These are phyloP conservation scores for Microtus ochrogaster DNA, from an alignment of 2,113 vertebrate species.

Conservation along the genomic window DNA sequence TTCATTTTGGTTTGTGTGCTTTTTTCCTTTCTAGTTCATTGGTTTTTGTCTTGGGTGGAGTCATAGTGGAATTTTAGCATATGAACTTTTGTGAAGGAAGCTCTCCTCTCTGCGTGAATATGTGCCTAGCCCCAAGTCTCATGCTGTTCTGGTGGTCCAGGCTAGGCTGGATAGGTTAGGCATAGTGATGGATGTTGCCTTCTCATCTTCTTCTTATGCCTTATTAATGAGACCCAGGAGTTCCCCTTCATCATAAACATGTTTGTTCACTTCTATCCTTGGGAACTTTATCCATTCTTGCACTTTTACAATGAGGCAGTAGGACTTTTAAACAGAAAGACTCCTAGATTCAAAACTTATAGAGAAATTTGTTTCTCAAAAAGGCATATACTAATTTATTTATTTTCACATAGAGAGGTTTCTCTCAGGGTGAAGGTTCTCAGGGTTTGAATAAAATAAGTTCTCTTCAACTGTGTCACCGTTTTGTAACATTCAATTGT, in stretches of 20 bases:
- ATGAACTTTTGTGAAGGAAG: neutral
- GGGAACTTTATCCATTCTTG: neutral
- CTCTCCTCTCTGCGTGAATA: neutral
- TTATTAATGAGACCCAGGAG: neutral
- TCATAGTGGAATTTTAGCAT: neutral
- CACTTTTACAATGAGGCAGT: neutral
- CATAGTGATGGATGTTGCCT: neutral
- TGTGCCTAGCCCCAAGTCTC: neutral
- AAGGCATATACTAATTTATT: constrained; percentile 61
- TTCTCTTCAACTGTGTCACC: constrained; percentile 19
- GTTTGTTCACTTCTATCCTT: neutral
- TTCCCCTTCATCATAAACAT: neutral
- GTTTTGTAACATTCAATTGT: constrained; percentile 68
- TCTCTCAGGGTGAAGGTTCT: constrained; percentile 63
- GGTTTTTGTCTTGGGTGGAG: neutral
- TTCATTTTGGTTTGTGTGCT: neutral
- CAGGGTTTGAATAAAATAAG: constrained; percentile 61
- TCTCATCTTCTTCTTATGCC: neutral
- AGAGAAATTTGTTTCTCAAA: constrained; percentile 29
- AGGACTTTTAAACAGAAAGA: neutral
- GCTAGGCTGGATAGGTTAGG: neutral
- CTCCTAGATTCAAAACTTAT: neutral
- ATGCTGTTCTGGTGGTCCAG: neutral
- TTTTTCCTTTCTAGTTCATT: neutral
- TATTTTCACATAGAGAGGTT: constrained; percentile 54